These are phyloP conservation scores for Atta texana DNA, from an alignment of 1,140 invertebrate species.

Conservation along the genomic window DNA sequence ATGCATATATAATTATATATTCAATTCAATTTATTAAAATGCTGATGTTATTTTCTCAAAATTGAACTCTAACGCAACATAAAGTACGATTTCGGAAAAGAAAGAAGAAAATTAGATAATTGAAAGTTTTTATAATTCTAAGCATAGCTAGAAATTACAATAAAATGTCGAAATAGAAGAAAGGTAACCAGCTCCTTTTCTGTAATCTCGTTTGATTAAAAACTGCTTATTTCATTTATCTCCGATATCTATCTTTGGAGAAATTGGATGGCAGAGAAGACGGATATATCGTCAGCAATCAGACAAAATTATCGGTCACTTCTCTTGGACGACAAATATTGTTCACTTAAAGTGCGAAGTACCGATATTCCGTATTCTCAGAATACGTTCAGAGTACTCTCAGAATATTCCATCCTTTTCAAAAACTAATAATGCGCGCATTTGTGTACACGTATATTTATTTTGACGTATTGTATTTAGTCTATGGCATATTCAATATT, in stretches of 20 bases:
- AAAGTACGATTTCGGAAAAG: background rate
- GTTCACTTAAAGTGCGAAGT: background rate
- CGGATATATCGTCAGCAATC: background rate
- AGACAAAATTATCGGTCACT: background rate
- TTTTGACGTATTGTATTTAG: background rate
- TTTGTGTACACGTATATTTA: background rate
- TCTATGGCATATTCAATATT: background rate
- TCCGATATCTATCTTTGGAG: background rate
- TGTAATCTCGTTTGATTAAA: background rate
- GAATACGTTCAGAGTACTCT: background rate
- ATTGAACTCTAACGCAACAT: background rate
- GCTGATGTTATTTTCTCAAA: background rate
- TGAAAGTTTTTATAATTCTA: background rate
- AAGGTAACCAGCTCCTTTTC: background rate
- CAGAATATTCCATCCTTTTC: background rate
- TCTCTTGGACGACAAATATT: background rate
- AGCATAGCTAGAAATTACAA: background rate
- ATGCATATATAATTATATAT: background rate
- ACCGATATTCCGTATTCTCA: background rate
- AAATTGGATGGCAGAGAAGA: conserved; percentile 9
- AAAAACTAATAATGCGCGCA: conserved; percentile 3
- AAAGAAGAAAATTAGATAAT: conserved; percentile 24
- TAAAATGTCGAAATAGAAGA: background rate
- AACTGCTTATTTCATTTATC: conserved; percentile 1
- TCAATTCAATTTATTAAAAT: background rate